Evolutionary conservation across 2,797 vertebrate species (phyloP), one percentile per base, ranked within the genome.

Genomic region (Silurus lanzhouensis): DNA sequence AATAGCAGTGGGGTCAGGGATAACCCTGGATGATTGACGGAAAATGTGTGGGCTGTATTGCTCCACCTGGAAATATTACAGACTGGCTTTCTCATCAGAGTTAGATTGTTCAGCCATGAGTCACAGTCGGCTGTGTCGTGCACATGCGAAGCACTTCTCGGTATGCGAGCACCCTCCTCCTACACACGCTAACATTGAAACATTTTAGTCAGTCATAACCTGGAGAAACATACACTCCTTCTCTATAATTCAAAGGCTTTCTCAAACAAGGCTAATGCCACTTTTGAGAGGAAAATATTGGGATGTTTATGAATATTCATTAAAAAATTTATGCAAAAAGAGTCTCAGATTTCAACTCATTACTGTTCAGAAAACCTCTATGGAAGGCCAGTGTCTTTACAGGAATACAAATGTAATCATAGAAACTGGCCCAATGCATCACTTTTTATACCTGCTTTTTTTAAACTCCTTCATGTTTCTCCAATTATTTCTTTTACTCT

Each of bases 51-150:
- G 86, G 83, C 46, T 52, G 64, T 27, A 20, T 79, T 72, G 67
- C 82, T 81, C 77, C 82, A 87, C 83, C 78, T 84, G 86, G 77
- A 87, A 87, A 83, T 55, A 81, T 46, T 46, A 76, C 52, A 75
- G 82, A 80, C 27, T 84, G 60, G 48, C 86, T 84, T 87, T 84
- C 76, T 83, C 68, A 58, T 81, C 44, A 87, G 76, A 83, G 63
- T 70, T 38, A 66, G 70, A 84, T 84, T 70, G 83, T 70, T 87
- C 14, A 84, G 68, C 68, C 25, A 67, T 87, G 76, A 84, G 61
- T 81, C 86, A 84, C 78, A 87, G 46, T 46, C 44, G 82, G 67
- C 68, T 81, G 46, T 83, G 77, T 75, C 76, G 66, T 83, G 64
- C 60, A 84, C 66, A 83, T 67, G 68, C 52, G 17, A 67, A 68